Evolutionary conservation across 2,888 invertebrate species (phyloP), one percentile per base, ranked within the genome.

Genomic region (Andrena bucephala): DNA sequence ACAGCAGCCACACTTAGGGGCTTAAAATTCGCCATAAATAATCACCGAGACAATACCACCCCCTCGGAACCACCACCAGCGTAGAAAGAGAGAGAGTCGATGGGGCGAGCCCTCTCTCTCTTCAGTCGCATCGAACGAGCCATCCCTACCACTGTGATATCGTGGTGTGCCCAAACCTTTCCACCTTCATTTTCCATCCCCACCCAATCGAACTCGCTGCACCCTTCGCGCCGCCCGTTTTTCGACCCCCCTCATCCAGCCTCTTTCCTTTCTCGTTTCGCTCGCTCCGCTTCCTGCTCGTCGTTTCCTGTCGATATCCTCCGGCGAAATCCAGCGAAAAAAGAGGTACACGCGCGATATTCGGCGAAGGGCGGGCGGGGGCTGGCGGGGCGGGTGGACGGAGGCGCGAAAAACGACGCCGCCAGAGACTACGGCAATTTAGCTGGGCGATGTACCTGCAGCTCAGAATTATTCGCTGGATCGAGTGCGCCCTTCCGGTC

Each of bases 11-110:
- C 89, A 87, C 89, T 90, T 89, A 86, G 89, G 89, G 91, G 90
- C 90, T 91, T 90, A 91, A 91, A 91, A 91, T 91, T 88, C 78
- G 80, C 87, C 90, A 87, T 91, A 90, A 91, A 91, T 91, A 91
- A 90, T 90, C 87, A 82, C 75, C 59, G 84, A 87, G 89, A 90
- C 90, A 90, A 90, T 90, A 87, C 84, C 85, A 72, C 62, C 84
- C 73, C 52, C 60, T 29, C 31, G 42, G 5, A 8, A 7, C 52
- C 50, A 65, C 75, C 75, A 59, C 36, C 73, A 20, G 8, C 73
- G 42, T 42, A 42, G 42, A 42, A 2, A 36, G 36, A 36, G n/a
- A 36, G 59, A n/a, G 20, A 72, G 66, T 68, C 66, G 59, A 36
- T 36, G 29, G 29, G 42, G 29, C 50, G 60, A 52, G 50, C 57